Evolutionary conservation across 2,113 vertebrate species (phyloP), one percentile per base, ranked within the genome.

Genomic region (Cyprinodon variegatus): DNA sequence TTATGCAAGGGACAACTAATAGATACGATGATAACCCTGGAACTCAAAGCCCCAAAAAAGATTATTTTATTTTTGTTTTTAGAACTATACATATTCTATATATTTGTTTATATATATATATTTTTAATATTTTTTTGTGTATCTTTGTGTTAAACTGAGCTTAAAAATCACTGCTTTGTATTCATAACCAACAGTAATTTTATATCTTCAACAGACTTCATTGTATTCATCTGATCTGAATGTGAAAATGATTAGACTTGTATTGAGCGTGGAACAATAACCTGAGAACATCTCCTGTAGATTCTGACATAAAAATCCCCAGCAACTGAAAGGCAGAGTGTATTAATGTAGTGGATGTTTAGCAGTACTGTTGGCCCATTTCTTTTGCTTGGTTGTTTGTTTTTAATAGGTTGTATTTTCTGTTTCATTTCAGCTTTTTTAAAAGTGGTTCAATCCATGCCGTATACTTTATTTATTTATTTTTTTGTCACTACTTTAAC

Each of bases 381-480:
- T 29, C 29, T 29, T 29, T 53, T 20, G 5, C 5, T 53, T 53
- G 50, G 3, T 8, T 53, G 15, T n/a, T 53, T 20, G 15, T 20
- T 53, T 20, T 53, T 20, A 7, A 7, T 5, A 14, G 14, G 48
- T 20, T 17, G 6, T 64, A 8, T 39, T 36, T 20, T 63, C 39
- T 20, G 3, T 39, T 17, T 38, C 14, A 37, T 17, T 73, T 79
- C 50, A 36, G 39, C 60, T 8, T 53, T 64, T 81, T 77, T 70
- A 68, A 9, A 66, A 70, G 22, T 65, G 29, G 69, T 67, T 78
- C 45, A 20, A 71, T 41, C 1, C 29, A 29, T 29, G 29, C 29
- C 29, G 64, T 14, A 37, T 72, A 66, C 74, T 50, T 73, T 76
- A 79, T 89, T 83, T 76, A 79, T 89, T 83, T 87, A 81, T 87